Evolutionary conservation across 2,888 invertebrate species (phyloP), one percentile per base, ranked within the genome.

Genomic region (Campoletis raptor): DNA sequence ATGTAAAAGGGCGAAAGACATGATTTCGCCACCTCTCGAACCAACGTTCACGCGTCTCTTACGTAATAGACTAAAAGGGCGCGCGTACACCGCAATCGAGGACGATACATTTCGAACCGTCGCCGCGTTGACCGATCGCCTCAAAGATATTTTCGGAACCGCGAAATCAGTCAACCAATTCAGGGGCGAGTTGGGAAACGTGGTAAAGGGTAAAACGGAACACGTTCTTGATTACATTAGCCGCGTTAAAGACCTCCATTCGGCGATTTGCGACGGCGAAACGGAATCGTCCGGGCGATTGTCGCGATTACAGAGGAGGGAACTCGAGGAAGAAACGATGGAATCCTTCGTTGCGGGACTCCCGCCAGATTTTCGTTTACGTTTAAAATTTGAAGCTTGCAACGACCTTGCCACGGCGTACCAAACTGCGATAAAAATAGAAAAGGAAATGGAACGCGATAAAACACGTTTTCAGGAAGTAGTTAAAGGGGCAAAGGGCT

Each of bases 151-250:
- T 8, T 85, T 87, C 54, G 73, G 74, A 12, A 52, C 52, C 2
- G 21, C 61, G 12, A 30, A 37, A 61, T 45, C 83, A 0, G 70
- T 83, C 0, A 76, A 87, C n/a, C 79, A 83, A 40, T 85, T 81
- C 24, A 54, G 30, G 1, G 84, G 83, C 4, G 81, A 85, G 42
- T 15, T 83, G 1, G 74, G 80, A 0, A 85, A 70, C 21, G 52
- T 85, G 0, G 30, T 12, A 2, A 82, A 85, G 21, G n/a, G 21
- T 1, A 67, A 9, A 52, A 48, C 69, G 3, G 85, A 85, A 40
- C 85, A 83, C 30, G 45, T 85, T 0, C 10, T 87, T 2, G 80
- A 85, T 18, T 85, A 82, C 36, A 87, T 85, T 7, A 66, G 85
- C 7, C 76, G 83, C 7, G 74, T 87, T 0, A 87, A 85, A 40